A percentile compares a stretch with the other conserved stretches of the same genome.
phyloP scores from a whole-genome alignment of 2,888 invertebrate species.

The Torymus auratus region DNA sequence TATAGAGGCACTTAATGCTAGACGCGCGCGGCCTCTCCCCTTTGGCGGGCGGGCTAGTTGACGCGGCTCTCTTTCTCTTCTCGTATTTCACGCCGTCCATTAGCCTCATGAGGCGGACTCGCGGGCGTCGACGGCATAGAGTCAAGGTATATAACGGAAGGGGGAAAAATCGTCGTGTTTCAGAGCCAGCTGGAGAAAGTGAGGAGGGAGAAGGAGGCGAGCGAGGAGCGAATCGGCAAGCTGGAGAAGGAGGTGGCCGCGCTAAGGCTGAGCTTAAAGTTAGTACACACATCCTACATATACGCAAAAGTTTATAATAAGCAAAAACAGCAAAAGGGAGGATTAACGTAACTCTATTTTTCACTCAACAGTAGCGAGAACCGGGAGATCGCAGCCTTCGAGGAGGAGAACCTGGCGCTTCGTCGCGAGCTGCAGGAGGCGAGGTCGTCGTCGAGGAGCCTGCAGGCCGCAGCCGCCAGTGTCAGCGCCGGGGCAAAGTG shows the following conservation, averaged over 20 bases:
- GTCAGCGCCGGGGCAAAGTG: slow-evolving; percentile 73
- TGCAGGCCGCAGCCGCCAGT: slow-evolving; percentile 49
- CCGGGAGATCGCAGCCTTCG: slow-evolving; percentile 74
- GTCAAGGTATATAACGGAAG: no score
- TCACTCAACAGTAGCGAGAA: slow-evolving; percentile 66
- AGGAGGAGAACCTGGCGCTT: slow-evolving; percentile 73
- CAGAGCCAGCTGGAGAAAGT: slow-evolving; percentile 70
- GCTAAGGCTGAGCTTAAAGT: slow-evolving; percentile 71
- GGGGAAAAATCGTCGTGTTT: slow-evolving; percentile 29
- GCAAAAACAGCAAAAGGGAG: no score
- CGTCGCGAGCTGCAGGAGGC: slow-evolving; percentile 75
- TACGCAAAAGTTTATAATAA: not conserved
- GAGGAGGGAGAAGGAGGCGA: slow-evolving; percentile 67
- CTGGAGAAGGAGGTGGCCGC: slow-evolving; percentile 70
- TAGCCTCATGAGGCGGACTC: slow-evolving; percentile 73
- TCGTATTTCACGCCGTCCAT: slow-evolving; percentile 75
- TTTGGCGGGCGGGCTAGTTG: slow-evolving; percentile 59
- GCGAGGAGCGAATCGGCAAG: slow-evolving; percentile 67
- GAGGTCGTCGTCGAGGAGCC: slow-evolving; percentile 72
- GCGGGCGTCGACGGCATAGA: slow-evolving; percentile 46
- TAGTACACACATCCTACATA: slow-evolving; percentile 62
- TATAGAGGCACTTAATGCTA: slow-evolving; percentile 59
- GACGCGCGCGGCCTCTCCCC: slow-evolving; percentile 68
- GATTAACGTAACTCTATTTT: no score
- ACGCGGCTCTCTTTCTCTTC: slow-evolving; percentile 28